Conservation (phyloP, 2,888 invertebrate genomes). For the Gryllus longicercus region DNA sequence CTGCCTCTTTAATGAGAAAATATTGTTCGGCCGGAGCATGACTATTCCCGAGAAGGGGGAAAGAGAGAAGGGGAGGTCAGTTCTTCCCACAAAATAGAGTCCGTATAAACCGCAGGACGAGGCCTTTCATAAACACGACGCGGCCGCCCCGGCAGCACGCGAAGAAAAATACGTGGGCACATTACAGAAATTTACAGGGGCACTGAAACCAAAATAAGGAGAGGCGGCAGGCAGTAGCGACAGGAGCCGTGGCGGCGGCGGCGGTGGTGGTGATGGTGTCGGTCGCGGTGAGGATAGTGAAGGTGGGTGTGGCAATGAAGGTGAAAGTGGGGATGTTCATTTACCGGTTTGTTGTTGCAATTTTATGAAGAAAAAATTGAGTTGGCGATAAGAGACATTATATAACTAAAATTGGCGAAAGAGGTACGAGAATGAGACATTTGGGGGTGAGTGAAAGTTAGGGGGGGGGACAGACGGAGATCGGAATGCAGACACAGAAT, state of each 20-base stretch:
- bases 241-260: background rate
- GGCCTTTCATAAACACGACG: background rate
- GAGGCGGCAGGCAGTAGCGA: background rate
- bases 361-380: too few relatives aligned
- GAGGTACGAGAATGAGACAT: too few relatives aligned
- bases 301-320: background rate
- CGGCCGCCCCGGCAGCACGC: background rate
- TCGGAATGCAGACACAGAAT: background rate
- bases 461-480: too few relatives aligned
- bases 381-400: too few relatives aligned
- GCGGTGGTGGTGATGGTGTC: background rate
- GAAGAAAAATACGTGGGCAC: slow-evolving; percentile 3
- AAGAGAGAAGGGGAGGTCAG: background rate
- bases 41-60: background rate
- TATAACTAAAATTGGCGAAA: too few relatives aligned
- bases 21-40: background rate
- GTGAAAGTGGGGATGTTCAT: too few relatives aligned
- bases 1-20: slow-evolving; percentile 17
- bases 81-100: background rate
- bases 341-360: too few relatives aligned
- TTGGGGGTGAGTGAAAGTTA: too few relatives aligned
- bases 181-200: background rate
- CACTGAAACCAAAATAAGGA: background rate
- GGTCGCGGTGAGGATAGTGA: background rate
- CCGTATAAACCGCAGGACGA: background rate